Base-by-base conservation (phyloP, 2,797 vertebrate genomes). In the Microctenopoma steveboyesi region DNA sequence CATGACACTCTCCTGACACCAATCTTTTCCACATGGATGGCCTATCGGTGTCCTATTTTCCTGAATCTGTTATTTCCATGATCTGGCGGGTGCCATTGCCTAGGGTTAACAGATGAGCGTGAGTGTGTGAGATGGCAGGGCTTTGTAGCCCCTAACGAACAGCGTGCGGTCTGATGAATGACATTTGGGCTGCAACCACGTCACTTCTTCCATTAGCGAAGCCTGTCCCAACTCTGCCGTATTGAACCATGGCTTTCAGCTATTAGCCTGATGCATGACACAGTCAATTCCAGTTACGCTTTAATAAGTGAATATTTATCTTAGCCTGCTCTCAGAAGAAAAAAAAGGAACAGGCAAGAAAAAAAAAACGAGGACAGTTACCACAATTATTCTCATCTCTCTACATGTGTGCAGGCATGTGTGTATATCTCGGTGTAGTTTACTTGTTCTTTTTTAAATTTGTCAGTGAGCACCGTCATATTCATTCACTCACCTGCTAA, bases 141-240 rank as follows among this genome's bases (percentile, higher is more conserved):
- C 93, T 96, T 95, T 95, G 95, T 95, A 93, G 94, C 83, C 91
- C 88, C 93, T 95, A 97, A 96, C 95, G 95, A 97, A 96, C 95
- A 94, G 93, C 88, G 74, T 93, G 93, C 88, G 79, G 95, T 93
- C 95, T 98, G 97, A 98, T 96, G 95, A 96, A 99, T 97, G 96
- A 94, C 92, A 92, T 92, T 92, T 83, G 92, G 91, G 92, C 92
- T 94, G 93, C 91, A 95, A 95, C 95, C 95, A 96, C 94, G 95
- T 96, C 95, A 96, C 95, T 96, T 96, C 95, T 97, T 96, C 97
- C 96, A 99, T 98, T 98, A 98, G 96, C 95, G 93, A 95, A 96
- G 94, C 95, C 94, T 96, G 90, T 95, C 94, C 94, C 93, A 95
- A 96, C 95, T 96, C 95, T 90, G 91, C 94, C 89, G 94, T 98